These are phyloP conservation scores for Elephas maximus DNA, from an alignment of 2,113 vertebrate species.

Conservation along the genomic window DNA sequence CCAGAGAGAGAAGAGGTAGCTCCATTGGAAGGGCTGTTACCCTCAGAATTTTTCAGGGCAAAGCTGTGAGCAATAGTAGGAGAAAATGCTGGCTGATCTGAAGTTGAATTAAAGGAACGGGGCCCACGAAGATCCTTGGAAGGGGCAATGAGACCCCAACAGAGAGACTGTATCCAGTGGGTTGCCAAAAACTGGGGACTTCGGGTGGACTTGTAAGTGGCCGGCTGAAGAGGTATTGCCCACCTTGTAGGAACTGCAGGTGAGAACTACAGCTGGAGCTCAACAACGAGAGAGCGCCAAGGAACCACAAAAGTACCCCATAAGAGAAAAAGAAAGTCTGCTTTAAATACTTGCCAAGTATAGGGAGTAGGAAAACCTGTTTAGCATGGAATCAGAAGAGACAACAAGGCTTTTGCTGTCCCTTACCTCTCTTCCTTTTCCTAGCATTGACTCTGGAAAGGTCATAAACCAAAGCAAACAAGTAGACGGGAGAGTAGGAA, in stretches of 20 bases:
- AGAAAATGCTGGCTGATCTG: neutral
- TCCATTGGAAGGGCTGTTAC: neutral
- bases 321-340: neutral
- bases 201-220: neutral
- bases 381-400: neutral
- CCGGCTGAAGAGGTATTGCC: neutral
- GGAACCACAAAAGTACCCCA: neutral
- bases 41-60: conserved; percentile 10
- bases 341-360: neutral
- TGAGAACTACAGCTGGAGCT: neutral
- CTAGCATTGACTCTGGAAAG: neutral
- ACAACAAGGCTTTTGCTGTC: neutral
- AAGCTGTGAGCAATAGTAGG: neutral
- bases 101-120: neutral
- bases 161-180: neutral
- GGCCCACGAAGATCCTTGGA: neutral
- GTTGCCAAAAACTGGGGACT: neutral
- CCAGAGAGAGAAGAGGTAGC: neutral
- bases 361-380: conserved; percentile 5
- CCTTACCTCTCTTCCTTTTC: neutral
- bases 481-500: neutral
- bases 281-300: neutral
- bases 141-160: neutral
- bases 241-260: neutral
- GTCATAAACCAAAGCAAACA: conserved; percentile 44